These are phyloP conservation scores for Moxostoma hubbsi DNA, from an alignment of 2,797 vertebrate genomes.

Conservation along the genomic window DNA sequence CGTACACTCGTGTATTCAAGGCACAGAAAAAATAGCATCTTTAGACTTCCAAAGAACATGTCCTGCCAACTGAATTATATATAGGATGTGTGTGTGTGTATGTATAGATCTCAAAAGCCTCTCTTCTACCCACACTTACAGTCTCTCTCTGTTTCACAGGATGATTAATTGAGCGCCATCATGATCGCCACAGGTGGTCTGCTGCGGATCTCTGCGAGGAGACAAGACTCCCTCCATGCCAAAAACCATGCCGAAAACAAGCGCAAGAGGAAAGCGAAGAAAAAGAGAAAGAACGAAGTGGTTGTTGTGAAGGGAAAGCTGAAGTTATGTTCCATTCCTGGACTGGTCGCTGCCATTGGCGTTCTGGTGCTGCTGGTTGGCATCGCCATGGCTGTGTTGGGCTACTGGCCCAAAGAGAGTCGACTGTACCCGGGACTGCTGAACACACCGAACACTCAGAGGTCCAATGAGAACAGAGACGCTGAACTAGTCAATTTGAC, in stretches of 20 bases:
- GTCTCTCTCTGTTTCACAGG: slow-evolving; percentile 53
- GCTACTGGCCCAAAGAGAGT: slow-evolving; percentile 90
- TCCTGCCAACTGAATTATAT: too few relatives aligned
- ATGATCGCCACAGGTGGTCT: slow-evolving; percentile 97
- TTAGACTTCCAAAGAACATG: too few relatives aligned
- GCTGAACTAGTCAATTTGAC: slow-evolving; percentile 53
- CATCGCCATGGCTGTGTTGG: slow-evolving; percentile 87
- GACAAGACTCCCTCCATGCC: slow-evolving; percentile 88
- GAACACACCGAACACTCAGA: slow-evolving; percentile 25
- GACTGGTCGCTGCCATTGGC: slow-evolving; percentile 87
- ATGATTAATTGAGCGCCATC: slow-evolving; percentile 65
- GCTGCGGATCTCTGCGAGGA: slow-evolving; percentile 89
- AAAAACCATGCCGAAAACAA: slow-evolving; percentile 79
- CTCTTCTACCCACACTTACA: neutral
- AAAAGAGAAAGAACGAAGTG: slow-evolving; percentile 89
- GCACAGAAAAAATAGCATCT: neutral
- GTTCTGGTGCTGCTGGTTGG: slow-evolving; percentile 89
- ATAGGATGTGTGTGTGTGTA: slow-evolving; percentile 2
- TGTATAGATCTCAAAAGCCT: slow-evolving; percentile 4
- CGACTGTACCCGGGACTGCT: slow-evolving; percentile 68
- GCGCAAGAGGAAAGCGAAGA: slow-evolving; percentile 86
- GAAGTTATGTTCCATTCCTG: slow-evolving; percentile 88
- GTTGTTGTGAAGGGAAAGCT: slow-evolving; percentile 94
- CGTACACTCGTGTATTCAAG: too few relatives aligned
- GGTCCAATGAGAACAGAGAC: slow-evolving; percentile 39